Evolutionary conservation across 2,888 invertebrate species (phyloP), one percentile per base, ranked within the genome.

Genomic region (Onchidella celtica): DNA sequence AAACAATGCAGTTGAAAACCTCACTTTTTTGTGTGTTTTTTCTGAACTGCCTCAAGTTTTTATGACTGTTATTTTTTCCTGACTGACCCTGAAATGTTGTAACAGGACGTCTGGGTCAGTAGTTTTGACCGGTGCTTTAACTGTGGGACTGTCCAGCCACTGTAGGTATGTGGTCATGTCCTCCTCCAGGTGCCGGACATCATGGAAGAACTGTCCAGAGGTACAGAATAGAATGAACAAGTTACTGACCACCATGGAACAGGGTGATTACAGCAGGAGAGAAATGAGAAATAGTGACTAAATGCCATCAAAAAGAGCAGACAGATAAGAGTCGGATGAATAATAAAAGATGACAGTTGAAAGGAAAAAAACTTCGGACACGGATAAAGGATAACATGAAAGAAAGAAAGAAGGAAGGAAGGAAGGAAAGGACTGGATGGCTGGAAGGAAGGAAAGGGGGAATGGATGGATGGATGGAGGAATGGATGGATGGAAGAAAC

Each of bases 81-180:
- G 38, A 34, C 85, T 83, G 86, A 90, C 90, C 83, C 88, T 85
- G 36, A 91, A 84, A 77, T 90, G 89, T 65, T 82, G 80, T 32
- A 87, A 86, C 77, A 91, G 88, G 11, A 86, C 81, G n/a, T 83
- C 86, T 29, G 90, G 88, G 78, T 90, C 89, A 6, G 84, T 72
- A 6, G 88, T 88, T 70, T 88, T 88, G 4, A 88, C 87, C 17
- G 84, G 83, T 24, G 86, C 86, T 70, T 88, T 85, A 83, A 90
- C 87, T 24, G 86, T 84, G 27, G 86, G 87, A 24, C 88, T 88
- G 85, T 89, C 85, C 74, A 90, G 79, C 88, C 90, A 90, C 29
- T 85, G 79, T n/a, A 91, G 77, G 61, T 86, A 91, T 27, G 85
- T 77, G 55, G 84, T 80, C 87, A 91, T 87, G 82, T 91, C 91